These are phyloP conservation scores for Rhinella marina DNA, from an alignment of 2,797 vertebrate species.

Conservation along the genomic window DNA sequence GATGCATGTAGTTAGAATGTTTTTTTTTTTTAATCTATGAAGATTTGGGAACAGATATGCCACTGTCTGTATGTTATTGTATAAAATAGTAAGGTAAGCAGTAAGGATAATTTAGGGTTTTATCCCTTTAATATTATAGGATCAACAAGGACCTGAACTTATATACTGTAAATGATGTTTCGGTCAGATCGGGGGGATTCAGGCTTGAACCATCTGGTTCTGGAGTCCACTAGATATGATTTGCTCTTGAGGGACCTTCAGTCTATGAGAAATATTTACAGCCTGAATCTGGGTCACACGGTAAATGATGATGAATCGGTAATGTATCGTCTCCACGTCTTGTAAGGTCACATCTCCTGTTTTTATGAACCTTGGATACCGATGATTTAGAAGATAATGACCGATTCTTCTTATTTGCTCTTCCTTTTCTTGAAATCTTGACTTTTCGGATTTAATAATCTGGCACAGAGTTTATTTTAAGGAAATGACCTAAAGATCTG, in stretches of 20 bases:
- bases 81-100: no score
- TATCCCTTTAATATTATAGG: background rate
- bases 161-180: background rate
- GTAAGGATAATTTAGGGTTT: no score
- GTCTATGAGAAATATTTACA: slow-evolving; percentile 41
- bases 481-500: background rate
- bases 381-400: background rate
- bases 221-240: slow-evolving; percentile 23
- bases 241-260: slow-evolving; percentile 46
- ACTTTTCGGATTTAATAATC: background rate
- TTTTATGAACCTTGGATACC: background rate
- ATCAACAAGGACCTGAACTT: background rate
- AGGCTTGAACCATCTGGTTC: background rate
- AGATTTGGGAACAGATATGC: no score
- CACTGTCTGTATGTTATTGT: no score
- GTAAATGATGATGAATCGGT: slow-evolving; percentile 43
- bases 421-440: background rate
- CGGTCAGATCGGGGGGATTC: slow-evolving; percentile 9
- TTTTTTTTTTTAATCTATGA: no score
- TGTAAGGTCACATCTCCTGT: background rate
- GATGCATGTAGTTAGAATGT: no score
- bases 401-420: background rate
- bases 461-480: background rate
- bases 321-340: background rate
- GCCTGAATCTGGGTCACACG: slow-evolving; percentile 38